These are phyloP conservation scores for Solea senegalensis DNA, from an alignment of 2,113 vertebrate genomes.

Conservation along the genomic window DNA sequence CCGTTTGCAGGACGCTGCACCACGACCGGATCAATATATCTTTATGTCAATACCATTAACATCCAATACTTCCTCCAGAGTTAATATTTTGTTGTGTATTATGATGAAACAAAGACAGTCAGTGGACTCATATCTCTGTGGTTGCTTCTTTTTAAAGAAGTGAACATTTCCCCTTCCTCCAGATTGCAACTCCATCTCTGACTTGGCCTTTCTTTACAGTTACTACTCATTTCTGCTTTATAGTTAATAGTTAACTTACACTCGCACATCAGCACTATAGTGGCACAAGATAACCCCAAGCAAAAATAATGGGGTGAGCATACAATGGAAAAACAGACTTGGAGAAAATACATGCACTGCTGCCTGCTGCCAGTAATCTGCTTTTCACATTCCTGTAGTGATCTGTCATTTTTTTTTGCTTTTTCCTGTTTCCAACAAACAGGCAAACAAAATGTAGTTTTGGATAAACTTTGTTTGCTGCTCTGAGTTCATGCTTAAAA, in stretches of 20 bases:
- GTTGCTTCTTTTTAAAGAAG: conserved; percentile 2
- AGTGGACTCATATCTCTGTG: not conserved
- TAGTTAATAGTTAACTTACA: conserved; percentile 61
- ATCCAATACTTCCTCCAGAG: conserved; percentile 13
- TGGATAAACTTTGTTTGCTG: too few species aligned
- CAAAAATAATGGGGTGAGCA: not conserved
- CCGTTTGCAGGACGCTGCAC: not conserved
- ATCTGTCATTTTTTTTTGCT: not conserved
- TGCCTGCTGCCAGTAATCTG: not conserved
- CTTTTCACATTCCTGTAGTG: not conserved
- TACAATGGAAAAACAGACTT: conserved; percentile 2
- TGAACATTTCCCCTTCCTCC: conserved; percentile 3
- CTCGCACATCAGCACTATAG: conserved; percentile 8
- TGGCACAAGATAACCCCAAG: not conserved
- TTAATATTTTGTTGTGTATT: conserved; percentile 43
- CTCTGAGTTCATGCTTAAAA: not conserved
- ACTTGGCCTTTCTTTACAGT: conserved; percentile 12
- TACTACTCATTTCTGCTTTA: conserved; percentile 35
- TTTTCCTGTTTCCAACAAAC: not conserved
- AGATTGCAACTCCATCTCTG: conserved; percentile 24
- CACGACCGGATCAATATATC: conserved; percentile 21
- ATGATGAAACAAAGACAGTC: conserved; percentile 17
- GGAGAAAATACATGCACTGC: not conserved
- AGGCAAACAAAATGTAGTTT: not conserved
- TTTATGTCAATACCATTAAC: conserved; percentile 23